phyloP scores from a whole-genome alignment of 2,113 vertebrate species.

The Poecilia latipinna region DNA sequence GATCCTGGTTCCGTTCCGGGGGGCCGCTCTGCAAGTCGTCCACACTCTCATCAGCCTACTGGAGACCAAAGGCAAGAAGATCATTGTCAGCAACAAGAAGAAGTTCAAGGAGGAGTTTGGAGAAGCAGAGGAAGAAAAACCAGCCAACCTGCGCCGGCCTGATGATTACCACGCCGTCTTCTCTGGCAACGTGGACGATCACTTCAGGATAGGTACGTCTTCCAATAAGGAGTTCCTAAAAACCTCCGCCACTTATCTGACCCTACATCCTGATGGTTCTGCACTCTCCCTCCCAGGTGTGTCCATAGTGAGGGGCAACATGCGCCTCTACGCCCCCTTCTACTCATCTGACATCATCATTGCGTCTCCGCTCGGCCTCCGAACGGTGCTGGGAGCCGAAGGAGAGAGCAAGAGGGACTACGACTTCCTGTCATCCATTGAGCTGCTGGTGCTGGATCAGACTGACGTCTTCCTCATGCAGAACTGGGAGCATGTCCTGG shows the following conservation, averaged over 20 bases:
- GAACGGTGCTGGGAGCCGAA: constrained; percentile 90
- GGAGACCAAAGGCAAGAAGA: constrained; percentile 85
- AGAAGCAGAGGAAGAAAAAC: constrained; percentile 82
- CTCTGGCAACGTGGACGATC: constrained; percentile 95
- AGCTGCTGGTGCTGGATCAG: constrained; percentile 93
- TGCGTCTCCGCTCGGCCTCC: constrained; percentile 92
- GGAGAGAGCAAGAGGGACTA: constrained; percentile 92
- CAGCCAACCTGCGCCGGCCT: constrained; percentile 87
- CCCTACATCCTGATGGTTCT: background rate
- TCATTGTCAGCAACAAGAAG: constrained; percentile 94
- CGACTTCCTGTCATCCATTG: constrained; percentile 95
- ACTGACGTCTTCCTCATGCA: constrained; percentile 97
- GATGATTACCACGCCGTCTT: constrained; percentile 93
- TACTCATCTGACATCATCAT: constrained; percentile 97
- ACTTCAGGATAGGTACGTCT: constrained; percentile 92
- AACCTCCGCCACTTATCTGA: background rate
- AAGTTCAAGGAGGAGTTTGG: constrained; percentile 93
- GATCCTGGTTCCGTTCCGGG: constrained; percentile 92
- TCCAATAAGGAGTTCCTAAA: background rate
- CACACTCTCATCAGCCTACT: constrained; percentile 89
- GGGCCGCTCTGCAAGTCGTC: constrained; percentile 85
- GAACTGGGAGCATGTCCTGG: constrained; percentile 98
- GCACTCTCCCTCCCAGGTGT: constrained; percentile 77
- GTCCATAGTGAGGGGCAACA: constrained; percentile 87
- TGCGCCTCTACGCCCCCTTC: constrained; percentile 94